Evolutionary conservation across 2,888 invertebrate genomes (phyloP).

Genomic region (Drosophila paramelanica): DNA sequence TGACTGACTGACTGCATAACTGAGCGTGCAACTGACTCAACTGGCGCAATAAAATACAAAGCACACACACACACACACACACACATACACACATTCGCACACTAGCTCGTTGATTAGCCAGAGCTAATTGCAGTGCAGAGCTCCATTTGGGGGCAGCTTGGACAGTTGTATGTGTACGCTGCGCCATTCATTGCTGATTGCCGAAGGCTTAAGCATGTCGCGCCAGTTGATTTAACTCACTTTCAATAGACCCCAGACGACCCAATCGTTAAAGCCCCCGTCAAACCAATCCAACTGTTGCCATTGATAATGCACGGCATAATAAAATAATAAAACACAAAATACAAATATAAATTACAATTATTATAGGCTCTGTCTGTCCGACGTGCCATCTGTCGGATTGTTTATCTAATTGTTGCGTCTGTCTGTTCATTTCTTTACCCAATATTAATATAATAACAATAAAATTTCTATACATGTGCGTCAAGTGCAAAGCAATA

Average conservation of each 20-base stretch:
- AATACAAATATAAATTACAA: constrained; percentile 67
- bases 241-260: constrained; percentile 47
- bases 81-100: constrained; percentile 5
- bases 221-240: constrained; percentile 62
- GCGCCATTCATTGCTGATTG: constrained; percentile 52
- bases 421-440: constrained; percentile 15
- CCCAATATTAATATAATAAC: constrained; percentile 4
- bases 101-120: constrained; percentile 29
- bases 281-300: constrained; percentile 1
- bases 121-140: constrained; percentile 41
- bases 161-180: constrained; percentile 6
- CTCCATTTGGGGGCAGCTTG: constrained; percentile 29
- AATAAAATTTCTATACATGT: background rate
- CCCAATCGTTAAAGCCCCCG: constrained; percentile 7
- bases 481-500: background rate
- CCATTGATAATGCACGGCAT: constrained; percentile 67
- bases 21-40: constrained; percentile 29
- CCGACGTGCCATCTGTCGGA: constrained; percentile 2
- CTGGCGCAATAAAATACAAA: constrained; percentile 9
- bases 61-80: constrained; percentile 14
- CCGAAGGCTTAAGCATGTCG: constrained; percentile 42
- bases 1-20: constrained; percentile 30
- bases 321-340: constrained; percentile 53
- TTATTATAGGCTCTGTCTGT: constrained; percentile 44
- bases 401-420: constrained; percentile 18